Conservation (phyloP, 2,888 invertebrate genomes). For the Sialis lutaria region DNA sequence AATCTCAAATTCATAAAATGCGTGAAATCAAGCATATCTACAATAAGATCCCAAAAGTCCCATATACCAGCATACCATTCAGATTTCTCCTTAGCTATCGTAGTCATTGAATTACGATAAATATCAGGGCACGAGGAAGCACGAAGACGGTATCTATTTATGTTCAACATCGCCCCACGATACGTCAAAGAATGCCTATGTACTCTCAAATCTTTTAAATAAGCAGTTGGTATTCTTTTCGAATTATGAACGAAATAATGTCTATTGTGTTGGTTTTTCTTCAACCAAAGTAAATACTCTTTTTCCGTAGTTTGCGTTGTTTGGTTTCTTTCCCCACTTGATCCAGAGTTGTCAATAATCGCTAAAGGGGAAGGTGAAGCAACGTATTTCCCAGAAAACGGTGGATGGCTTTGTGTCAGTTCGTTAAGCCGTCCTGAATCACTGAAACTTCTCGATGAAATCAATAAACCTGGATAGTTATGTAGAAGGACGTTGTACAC, state of each 20-base stretch:
- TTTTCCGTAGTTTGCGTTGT: constrained; percentile 25
- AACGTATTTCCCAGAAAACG: constrained; percentile 17
- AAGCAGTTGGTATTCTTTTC: constrained; percentile 35
- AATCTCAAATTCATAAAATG: constrained; percentile 59
- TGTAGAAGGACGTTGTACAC: constrained; percentile 54
- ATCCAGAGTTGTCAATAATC: constrained; percentile 17
- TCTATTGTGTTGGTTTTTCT: constrained; percentile 27
- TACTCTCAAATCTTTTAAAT: constrained; percentile 53
- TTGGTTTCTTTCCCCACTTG: constrained; percentile 25
- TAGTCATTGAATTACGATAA: constrained; percentile 70
- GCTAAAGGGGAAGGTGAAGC: constrained; percentile 21
- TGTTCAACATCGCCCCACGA: constrained; percentile 71
- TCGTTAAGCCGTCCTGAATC: constrained; percentile 39
- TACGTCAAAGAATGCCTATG: constrained; percentile 68
- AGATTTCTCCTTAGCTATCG: constrained; percentile 63
- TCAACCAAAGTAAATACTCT: constrained; percentile 36
- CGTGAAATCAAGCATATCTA: constrained; percentile 66
- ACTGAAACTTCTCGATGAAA: constrained; percentile 56
- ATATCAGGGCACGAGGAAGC: constrained; percentile 86
- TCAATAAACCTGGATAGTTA: constrained; percentile 56
- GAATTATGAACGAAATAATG: constrained; percentile 13
- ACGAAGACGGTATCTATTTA: constrained; percentile 58
- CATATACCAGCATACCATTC: constrained; percentile 56
- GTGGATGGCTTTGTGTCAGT: constrained; percentile 14
- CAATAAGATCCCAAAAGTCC: constrained; percentile 60